A percentile compares a stretch with the other conserved stretches of the same genome.
These are phyloP conservation scores for Condylura cristata DNA, from an alignment of 2,113 vertebrate genomes.

Conservation along the genomic window DNA sequence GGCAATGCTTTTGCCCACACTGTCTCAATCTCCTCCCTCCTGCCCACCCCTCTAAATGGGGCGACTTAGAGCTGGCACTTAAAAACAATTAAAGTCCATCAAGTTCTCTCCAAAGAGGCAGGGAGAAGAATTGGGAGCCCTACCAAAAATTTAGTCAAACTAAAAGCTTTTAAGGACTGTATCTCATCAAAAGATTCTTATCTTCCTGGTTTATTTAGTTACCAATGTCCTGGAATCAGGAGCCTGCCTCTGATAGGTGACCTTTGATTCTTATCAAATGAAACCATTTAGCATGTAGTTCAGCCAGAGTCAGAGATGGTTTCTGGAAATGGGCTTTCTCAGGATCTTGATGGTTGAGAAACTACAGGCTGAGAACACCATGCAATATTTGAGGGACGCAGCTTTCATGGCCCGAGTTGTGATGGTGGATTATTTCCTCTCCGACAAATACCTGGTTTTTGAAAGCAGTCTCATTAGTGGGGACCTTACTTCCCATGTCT, in stretches of 20 bases:
- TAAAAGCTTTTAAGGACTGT: constrained; percentile 50
- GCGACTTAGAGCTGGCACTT: constrained; percentile 21
- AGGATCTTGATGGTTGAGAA: background rate
- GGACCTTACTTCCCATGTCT: background rate
- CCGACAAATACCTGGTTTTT: constrained; percentile 18
- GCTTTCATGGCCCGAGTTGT: background rate
- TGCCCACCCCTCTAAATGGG: background rate
- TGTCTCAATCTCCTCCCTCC: background rate
- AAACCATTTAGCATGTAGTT: constrained; percentile 8
- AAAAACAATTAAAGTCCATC: background rate
- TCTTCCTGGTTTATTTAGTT: constrained; percentile 38
- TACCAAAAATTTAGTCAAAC: background rate
- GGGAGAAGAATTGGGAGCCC: background rate
- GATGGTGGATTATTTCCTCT: background rate
- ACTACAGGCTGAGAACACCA: background rate
- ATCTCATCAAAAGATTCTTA: constrained; percentile 10
- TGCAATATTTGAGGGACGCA: background rate
- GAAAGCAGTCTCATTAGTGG: constrained; percentile 13
- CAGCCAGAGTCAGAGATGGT: background rate
- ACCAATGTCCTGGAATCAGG: background rate
- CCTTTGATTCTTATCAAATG: constrained; percentile 32
- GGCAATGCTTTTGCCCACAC: background rate
- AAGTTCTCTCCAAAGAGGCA: background rate
- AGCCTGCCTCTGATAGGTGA: background rate
- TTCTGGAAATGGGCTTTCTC: background rate